These are phyloP conservation scores for Yponomeuta sedellus DNA, from an alignment of 2,888 invertebrate species.

Conservation along the genomic window DNA sequence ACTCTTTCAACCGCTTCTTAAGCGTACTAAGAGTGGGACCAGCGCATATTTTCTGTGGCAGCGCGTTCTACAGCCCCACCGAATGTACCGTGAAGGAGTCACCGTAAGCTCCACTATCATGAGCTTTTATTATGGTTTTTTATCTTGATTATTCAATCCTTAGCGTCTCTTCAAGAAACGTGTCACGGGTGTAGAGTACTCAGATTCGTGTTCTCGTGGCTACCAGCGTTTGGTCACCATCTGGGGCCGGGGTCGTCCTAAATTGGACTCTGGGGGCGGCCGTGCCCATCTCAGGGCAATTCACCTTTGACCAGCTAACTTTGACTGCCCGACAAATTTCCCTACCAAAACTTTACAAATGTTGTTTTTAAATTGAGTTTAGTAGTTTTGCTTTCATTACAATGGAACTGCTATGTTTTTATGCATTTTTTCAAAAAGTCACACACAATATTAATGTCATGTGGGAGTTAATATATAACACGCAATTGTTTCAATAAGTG, in stretches of 20 bases:
- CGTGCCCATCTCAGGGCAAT: neutral
- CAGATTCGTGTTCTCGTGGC: neutral
- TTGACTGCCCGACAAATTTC: neutral
- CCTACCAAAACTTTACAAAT: neutral
- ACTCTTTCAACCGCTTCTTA: no score
- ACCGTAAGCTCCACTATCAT: no score
- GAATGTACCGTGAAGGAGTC: no score
- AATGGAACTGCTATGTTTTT: neutral
- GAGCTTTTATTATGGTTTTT: no score
- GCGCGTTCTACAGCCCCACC: no score
- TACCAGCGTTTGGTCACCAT: constrained; percentile 22
- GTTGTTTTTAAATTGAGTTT: constrained; percentile 2
- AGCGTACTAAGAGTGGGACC: no score
- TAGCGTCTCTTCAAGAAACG: no score
- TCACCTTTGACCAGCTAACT: constrained; percentile 2
- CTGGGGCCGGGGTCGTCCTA: constrained; percentile 34
- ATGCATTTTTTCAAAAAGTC: neutral
- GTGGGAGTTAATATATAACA: no score
- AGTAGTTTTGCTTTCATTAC: neutral
- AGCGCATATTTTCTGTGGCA: no score
- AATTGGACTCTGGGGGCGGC: constrained; percentile 41
- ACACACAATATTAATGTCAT: no score
- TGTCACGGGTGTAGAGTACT: neutral
- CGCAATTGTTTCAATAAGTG: no score
- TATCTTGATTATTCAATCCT: constrained; percentile 15